Conservation (phyloP, 2,113 vertebrate species). For the Candoia aspera region DNA sequence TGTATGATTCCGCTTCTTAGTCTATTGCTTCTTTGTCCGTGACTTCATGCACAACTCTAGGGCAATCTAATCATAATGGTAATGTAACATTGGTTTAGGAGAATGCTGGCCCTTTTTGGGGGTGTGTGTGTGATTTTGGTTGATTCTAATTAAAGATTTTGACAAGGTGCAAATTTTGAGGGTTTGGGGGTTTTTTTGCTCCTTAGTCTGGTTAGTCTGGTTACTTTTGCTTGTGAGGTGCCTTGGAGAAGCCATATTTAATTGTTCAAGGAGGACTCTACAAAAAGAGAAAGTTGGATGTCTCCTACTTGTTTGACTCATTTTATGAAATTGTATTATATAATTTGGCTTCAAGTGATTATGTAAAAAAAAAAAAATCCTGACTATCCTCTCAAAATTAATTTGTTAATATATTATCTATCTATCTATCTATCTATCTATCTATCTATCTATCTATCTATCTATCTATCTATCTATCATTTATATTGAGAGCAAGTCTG, state of each 20-base stretch:
- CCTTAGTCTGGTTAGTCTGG: background rate
- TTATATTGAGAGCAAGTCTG: too few relatives aligned
- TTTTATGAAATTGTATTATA: background rate
- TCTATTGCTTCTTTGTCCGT: background rate
- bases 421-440: too few relatives aligned
- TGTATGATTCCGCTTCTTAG: background rate
- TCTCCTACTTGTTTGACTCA: background rate
- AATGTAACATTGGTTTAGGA: background rate
- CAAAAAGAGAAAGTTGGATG: background rate
- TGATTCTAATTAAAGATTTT: background rate
- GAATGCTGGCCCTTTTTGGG: background rate
- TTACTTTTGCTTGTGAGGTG: background rate
- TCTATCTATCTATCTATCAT: too few relatives aligned
- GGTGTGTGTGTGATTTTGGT: background rate
- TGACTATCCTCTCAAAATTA: background rate
- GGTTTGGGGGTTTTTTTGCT: background rate
- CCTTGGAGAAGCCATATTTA: background rate
- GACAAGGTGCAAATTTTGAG: background rate
- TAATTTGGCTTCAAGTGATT: background rate
- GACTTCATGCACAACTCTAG: background rate
- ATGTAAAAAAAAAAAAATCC: background rate
- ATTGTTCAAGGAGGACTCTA: background rate
- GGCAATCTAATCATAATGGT: background rate
- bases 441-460: too few relatives aligned
- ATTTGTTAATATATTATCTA: background rate